Percentiles rank a stretch among this genome's conserved stretches.
Conservation (phyloP, 2,888 invertebrate species). For the Graphium colonna region DNA sequence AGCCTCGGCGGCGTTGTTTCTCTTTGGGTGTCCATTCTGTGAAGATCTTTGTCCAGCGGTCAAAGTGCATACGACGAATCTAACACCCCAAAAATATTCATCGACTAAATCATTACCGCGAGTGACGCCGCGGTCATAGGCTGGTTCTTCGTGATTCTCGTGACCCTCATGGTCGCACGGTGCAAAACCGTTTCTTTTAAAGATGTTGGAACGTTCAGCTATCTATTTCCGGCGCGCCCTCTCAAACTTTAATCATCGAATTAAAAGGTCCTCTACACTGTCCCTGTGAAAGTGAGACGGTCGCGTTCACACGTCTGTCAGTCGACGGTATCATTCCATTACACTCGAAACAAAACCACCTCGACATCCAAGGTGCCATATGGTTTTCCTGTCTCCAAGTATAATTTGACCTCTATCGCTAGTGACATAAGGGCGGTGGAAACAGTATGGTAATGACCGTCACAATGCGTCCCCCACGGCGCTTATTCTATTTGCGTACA, state of each 20-base stretch:
- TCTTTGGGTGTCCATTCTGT: too few relatives aligned
- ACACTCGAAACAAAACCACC: slow-evolving; percentile 55
- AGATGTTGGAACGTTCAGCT: too few relatives aligned
- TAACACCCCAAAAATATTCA: too few relatives aligned
- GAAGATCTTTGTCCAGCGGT: too few relatives aligned
- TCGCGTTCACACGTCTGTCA: slow-evolving; percentile 71
- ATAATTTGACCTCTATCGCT: slow-evolving; percentile 34
- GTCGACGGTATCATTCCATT: slow-evolving; percentile 48
- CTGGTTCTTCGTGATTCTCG: too few relatives aligned
- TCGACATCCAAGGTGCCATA: slow-evolving; percentile 34
- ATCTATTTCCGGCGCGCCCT: slow-evolving; percentile 30
- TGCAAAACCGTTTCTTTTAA: too few relatives aligned
- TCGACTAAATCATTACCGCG: too few relatives aligned
- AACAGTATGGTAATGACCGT: slow-evolving; percentile 23
- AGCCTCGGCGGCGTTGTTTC: too few relatives aligned
- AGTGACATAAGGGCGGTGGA: slow-evolving; percentile 29
- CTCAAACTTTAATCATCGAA: slow-evolving; percentile 36
- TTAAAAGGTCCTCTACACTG: slow-evolving; percentile 41
- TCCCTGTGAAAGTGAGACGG: slow-evolving; percentile 60
- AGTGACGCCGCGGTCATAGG: too few relatives aligned
- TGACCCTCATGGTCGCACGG: too few relatives aligned
- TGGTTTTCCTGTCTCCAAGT: slow-evolving; percentile 8
- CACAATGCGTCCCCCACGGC: slow-evolving; percentile 53
- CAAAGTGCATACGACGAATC: too few relatives aligned
- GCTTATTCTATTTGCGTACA: slow-evolving; percentile 50